Base-by-base conservation (phyloP, 2,888 invertebrate species). In the Nebria salina region DNA sequence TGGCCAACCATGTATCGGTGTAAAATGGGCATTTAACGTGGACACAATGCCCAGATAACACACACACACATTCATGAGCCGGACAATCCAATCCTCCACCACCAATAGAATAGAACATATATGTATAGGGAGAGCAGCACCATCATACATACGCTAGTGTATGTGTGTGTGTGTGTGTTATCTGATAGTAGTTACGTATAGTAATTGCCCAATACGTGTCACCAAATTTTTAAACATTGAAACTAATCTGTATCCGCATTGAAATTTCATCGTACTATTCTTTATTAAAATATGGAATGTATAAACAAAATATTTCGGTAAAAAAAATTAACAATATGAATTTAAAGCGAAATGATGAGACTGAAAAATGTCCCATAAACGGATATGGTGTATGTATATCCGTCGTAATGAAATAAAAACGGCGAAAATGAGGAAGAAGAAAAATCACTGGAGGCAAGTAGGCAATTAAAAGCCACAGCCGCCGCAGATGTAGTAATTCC, bases 401-500 rank as follows among this genome's bases (percentile, higher is more conserved):
- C 54, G 8, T 54, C 2, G 34, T 1, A 8, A 54, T 54, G 8
- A 54, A 54, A 54, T 54, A 25, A 68, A 68, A 68, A 68, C 7
- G 15, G 25, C 26, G 15, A 6, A 68, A 25, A 25, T n/a, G 13
- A 68, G 13, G 13, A 68, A 68, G 68, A 7, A 68, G 68, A 9
- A 8, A 13, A 25, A 26, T 26, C 73, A 41, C 11, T 73, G 26
- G 11, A 70, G 70, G 34, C 81, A 82, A 83, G 78, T 83, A 83
- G 77, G 80, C 82, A 79, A 83, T 83, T 83, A 80, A 80, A 80
- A 83, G 84, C 83, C 85, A 82, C 83, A 83, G 81, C 72, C 72
- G 81, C 70, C 79, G 81, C 83, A 83, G 54, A 54, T 85, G 86
- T 85, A 86, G 87, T 87, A 88, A 88, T 88, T 88, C 86, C 86